Base-by-base conservation (phyloP, 2,797 vertebrate species). In the Denticeps clupeoides region DNA sequence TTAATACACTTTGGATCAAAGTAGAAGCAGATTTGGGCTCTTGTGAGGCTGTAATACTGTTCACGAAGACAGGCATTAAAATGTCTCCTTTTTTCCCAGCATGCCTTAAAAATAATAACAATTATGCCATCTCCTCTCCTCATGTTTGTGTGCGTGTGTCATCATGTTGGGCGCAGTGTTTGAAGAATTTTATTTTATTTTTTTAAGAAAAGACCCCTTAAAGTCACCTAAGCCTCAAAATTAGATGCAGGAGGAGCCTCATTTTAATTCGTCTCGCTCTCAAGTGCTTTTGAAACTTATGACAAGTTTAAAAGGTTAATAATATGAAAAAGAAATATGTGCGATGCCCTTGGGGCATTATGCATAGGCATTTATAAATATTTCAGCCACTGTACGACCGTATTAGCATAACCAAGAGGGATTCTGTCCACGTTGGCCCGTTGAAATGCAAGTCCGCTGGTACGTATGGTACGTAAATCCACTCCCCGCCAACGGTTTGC, bases 221-320 rank as follows among this genome's bases (percentile, higher is more conserved):
- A 47, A 37, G 41, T 38, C 40, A 37, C 33, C 33, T 33, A 37
- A 29, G 27, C 32, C 23, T 47, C 50, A 46, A 31, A 45, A 49
- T 43, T 45, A 47, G 12, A 40, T 51, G 51, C 35, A 25, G 12
- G 13, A 48, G 47, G 13, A 19, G 45, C 8, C 27, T 37, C 41
- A 27, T 53, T 55, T 52, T 51, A 46, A 58, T 41, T 16, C 48
- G 33, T 61, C 58, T 49, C 23, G 28, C 5, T 29, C 23, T 18
- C 40, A 59, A 15, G 46, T 62, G 46, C 35, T 53, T 55, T n/a
- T 18, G 25, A 62, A 64, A 49, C 44, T 40, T 50, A 41, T 45
- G 48, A 57, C 50, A 64, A 53, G 58, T 64, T 53, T 51, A 61
- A 61, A n/a, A 64, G 56, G 61, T 62, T 61, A 54, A 56, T 43